Percentiles rank a stretch among this genome's conserved stretches.
Conservation (phyloP, 2,113 vertebrate species). For the Bungarus multicinctus region DNA sequence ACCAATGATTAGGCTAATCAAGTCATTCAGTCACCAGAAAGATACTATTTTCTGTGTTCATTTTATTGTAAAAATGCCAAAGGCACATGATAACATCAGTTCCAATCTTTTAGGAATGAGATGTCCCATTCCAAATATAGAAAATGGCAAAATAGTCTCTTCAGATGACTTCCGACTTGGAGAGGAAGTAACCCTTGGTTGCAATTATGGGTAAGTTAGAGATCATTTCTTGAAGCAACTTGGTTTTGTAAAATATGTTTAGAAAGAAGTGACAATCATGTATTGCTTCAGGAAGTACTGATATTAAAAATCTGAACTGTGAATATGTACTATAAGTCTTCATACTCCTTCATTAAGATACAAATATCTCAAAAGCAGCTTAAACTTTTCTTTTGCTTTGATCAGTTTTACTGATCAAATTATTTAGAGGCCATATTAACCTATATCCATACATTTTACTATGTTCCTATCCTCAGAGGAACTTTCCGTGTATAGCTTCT, state of each 20-base stretch:
- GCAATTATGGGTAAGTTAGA: neutral
- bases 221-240: neutral
- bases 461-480: neutral
- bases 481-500: neutral
- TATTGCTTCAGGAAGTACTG: neutral
- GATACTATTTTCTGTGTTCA: neutral
- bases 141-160: neutral
- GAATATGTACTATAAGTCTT: neutral
- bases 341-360: neutral
- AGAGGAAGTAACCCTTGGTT: neutral
- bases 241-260: neutral
- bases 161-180: accelerated
- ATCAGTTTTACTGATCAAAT: neutral
- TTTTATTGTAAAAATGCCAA: neutral
- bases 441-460: neutral
- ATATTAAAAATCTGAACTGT: neutral
- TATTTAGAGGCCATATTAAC: neutral
- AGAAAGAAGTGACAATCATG: neutral
- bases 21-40: too few relatives aligned
- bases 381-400: too few relatives aligned
- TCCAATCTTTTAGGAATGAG: neutral
- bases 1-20: neutral
- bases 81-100: neutral
- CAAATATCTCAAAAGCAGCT: too few relatives aligned
- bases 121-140: neutral